Conservation (phyloP, 2,797 vertebrate genomes). For the Oceanodroma leucorhoa region DNA sequence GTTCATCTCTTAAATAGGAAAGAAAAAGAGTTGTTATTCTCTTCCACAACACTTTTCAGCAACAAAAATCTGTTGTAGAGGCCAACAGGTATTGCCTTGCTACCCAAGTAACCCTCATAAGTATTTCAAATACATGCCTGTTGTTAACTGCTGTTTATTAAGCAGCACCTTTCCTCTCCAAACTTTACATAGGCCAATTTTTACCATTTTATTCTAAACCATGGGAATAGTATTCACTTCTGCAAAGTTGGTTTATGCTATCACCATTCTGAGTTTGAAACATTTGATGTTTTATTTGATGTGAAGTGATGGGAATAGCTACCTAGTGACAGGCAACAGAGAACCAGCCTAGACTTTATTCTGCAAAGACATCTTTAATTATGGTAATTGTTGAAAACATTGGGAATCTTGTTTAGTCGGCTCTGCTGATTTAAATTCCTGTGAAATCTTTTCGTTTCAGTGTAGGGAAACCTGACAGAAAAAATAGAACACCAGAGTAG, state of each 20-base stretch:
- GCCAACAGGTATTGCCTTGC: not conserved
- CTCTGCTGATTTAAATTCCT: not conserved
- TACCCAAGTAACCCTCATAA: not conserved
- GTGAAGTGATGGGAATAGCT: not conserved
- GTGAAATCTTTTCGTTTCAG: not conserved
- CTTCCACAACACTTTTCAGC: constrained; percentile 24
- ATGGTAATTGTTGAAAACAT: constrained; percentile 13
- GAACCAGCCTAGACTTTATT: not conserved
- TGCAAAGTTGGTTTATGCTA: not conserved
- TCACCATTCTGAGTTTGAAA: not conserved
- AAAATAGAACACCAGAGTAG: not conserved
- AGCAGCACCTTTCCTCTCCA: not conserved
- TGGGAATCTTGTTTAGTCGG: not conserved
- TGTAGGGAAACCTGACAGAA: not conserved
- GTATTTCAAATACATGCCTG: not conserved
- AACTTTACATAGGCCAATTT: not conserved
- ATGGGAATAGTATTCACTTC: not conserved
- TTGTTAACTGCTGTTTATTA: not conserved
- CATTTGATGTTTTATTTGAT: not conserved
- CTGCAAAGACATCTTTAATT: constrained; percentile 17
- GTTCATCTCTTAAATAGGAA: not conserved
- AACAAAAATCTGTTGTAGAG: not conserved
- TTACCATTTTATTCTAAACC: not conserved
- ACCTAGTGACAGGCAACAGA: not conserved
- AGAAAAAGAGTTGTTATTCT: not conserved